phyloP scores from a whole-genome alignment of 2,797 vertebrate species.

The Anableps anableps region DNA sequence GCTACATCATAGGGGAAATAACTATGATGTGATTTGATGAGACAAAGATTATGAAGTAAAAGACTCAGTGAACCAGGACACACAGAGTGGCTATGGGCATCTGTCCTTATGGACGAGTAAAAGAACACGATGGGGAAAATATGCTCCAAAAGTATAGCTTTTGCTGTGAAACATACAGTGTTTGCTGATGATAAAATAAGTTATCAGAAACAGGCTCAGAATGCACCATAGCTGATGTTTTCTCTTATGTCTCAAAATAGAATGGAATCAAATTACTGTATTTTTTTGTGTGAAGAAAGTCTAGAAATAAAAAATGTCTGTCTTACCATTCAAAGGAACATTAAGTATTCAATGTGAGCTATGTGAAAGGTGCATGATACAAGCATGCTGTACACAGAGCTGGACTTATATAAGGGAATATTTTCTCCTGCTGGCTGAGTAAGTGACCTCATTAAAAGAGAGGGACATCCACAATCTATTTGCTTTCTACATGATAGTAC shows the following conservation, averaged over 20 bases:
- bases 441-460: slow-evolving; percentile 65
- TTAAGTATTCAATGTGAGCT: slow-evolving; percentile 32
- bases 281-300: background rate
- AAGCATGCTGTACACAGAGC: slow-evolving; percentile 29
- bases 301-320: slow-evolving; percentile 6
- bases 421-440: slow-evolving; percentile 55
- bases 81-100: slow-evolving; percentile 69
- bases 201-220: slow-evolving; percentile 33
- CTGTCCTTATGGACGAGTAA: slow-evolving; percentile 72
- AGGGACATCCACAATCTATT: slow-evolving; percentile 46
- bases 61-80: slow-evolving; percentile 74
- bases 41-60: slow-evolving; percentile 78
- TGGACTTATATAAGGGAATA: slow-evolving; percentile 51
- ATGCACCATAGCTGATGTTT: slow-evolving; percentile 16
- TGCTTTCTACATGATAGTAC: slow-evolving; percentile 52
- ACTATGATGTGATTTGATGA: slow-evolving; percentile 79
- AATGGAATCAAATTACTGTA: slow-evolving; percentile 4
- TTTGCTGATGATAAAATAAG: slow-evolving; percentile 20
- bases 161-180: slow-evolving; percentile 32
- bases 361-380: slow-evolving; percentile 23
- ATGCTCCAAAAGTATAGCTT: slow-evolving; percentile 56
- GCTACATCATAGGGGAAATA: slow-evolving; percentile 67
- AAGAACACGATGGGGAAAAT: slow-evolving; percentile 57
- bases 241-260: slow-evolving; percentile 1
- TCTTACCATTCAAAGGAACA: slow-evolving; percentile 30